Percentiles rank a stretch among this genome's conserved stretches.
Conservation (phyloP, 2,113 vertebrate species). For the Python bivittatus region DNA sequence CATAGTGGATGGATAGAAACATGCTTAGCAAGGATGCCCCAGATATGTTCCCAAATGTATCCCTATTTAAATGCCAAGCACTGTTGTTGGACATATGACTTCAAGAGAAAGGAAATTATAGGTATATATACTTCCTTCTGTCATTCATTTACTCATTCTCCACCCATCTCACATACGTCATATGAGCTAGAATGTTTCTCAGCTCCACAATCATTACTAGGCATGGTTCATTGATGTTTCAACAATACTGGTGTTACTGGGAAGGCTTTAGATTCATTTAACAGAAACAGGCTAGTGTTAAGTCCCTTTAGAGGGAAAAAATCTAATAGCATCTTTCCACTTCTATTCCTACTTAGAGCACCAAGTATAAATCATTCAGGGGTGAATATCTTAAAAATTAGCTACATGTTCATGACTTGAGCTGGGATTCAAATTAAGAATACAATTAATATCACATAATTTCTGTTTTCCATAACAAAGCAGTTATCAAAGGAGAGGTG, state of each 20-base stretch:
- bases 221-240: background rate
- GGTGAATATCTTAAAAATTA: background rate
- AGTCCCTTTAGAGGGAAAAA: background rate
- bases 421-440: background rate
- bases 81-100: background rate
- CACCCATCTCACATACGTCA: background rate
- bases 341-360: background rate
- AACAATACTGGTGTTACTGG: background rate
- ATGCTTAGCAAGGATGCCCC: background rate
- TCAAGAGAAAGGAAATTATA: background rate
- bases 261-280: background rate
- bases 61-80: background rate
- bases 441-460: background rate
- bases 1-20: background rate
- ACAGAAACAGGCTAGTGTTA: background rate
- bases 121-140: background rate
- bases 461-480: constrained; percentile 2
- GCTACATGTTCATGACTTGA: background rate
- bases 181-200: background rate
- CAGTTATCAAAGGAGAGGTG: background rate
- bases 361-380: background rate
- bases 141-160: background rate
- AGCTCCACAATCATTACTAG: background rate
- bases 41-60: background rate
- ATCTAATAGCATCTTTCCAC: background rate